Percentiles rank a stretch among this genome's conserved stretches.
Evolutionary conservation across 2,113 vertebrate species (phyloP).

Genomic region (Takifugu flavidus): DNA sequence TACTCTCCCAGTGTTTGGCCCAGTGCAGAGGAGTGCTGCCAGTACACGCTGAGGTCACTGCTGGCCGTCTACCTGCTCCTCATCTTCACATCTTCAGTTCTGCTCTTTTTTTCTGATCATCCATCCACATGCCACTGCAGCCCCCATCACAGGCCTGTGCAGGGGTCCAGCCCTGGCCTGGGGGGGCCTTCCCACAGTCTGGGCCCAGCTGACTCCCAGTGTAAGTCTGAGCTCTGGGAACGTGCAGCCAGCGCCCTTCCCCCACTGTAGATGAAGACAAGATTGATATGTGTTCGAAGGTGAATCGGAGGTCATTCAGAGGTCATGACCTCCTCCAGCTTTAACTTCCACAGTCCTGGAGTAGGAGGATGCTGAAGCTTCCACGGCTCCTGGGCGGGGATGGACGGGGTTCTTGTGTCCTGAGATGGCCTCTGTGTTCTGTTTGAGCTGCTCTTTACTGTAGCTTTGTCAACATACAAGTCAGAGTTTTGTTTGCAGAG

Average conservation of each 20-base stretch:
- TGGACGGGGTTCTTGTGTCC: too few species aligned
- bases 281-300: too few species aligned
- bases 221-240: conserved; percentile 70
- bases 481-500: conserved; percentile 13
- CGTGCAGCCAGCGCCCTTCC: not conserved
- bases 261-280: not conserved
- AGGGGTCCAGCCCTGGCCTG: conserved; percentile 49
- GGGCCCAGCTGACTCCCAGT: conserved; percentile 69
- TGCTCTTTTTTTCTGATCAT: conserved; percentile 77
- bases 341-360: too few species aligned
- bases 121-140: conserved; percentile 64
- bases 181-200: conserved; percentile 49
- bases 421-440: too few species aligned
- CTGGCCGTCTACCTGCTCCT: conserved; percentile 72
- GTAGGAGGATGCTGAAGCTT: too few species aligned
- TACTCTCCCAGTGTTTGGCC: conserved; percentile 68
- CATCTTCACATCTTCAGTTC: conserved; percentile 74
- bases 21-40: conserved; percentile 72
- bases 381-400: too few species aligned
- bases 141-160: conserved; percentile 58
- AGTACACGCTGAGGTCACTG: conserved; percentile 70
- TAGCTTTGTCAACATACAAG: not conserved
- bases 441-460: not conserved
- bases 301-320: too few species aligned
- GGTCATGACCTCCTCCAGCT: too few species aligned